Evolutionary conservation across 2,797 vertebrate species (phyloP).

Genomic region (Premnoplex brunnescens): DNA sequence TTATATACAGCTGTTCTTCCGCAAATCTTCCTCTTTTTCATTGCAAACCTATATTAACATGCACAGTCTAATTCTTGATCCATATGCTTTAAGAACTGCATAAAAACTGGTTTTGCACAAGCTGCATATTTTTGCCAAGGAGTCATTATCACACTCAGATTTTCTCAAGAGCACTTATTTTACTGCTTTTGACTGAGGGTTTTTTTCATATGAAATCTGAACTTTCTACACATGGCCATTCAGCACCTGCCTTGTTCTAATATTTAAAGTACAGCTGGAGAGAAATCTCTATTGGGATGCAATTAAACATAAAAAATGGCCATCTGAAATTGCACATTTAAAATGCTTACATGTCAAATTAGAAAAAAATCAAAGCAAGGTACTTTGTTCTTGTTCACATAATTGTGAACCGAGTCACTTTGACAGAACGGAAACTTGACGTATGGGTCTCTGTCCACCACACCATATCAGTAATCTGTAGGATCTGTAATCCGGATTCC

Average conservation of each 20-base stretch:
- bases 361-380: neutral
- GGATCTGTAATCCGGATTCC: neutral
- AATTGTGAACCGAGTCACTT: neutral
- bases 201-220: neutral
- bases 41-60: neutral
- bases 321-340: neutral
- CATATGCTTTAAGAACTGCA: neutral
- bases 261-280: neutral
- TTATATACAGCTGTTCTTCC: neutral
- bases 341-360: neutral
- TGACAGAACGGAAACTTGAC: neutral
- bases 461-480: neutral
- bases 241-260: neutral
- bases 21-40: neutral
- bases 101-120: neutral
- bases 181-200: neutral
- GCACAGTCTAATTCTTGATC: neutral
- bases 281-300: neutral
- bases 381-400: neutral
- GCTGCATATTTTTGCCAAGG: neutral
- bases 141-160: neutral
- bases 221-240: neutral
- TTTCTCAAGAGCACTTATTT: neutral
- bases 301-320: neutral
- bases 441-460: neutral